A percentile compares a stretch with the other conserved stretches of the same genome.
phyloP scores from a whole-genome alignment of 2,888 invertebrate species.

The Cecidostiba fungosa region DNA sequence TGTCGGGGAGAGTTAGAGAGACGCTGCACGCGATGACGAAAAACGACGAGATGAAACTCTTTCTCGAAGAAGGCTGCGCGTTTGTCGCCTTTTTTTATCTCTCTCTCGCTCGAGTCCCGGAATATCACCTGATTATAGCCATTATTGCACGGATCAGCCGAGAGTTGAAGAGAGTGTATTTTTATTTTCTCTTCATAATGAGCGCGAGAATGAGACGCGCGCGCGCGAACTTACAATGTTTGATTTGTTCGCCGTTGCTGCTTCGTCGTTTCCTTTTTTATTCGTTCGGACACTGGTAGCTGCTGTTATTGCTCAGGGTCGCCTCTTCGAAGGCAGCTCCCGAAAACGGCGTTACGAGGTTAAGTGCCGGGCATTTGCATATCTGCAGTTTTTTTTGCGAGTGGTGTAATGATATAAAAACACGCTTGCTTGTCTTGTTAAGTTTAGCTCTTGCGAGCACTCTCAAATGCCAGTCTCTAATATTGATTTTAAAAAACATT shows the following conservation, averaged over 20 bases:
- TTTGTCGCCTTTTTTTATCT: not conserved
- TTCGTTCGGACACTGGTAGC: too few species aligned
- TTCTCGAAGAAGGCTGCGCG: conserved; percentile 36
- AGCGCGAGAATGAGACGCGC: conserved; percentile 3
- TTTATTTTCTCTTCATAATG: conserved; percentile 54
- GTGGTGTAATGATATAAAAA: not conserved
- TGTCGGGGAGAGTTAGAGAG: conserved; percentile 27
- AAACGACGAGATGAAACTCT: conserved; percentile 49
- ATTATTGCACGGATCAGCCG: conserved; percentile 59
- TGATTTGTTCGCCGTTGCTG: conserved; percentile 43
- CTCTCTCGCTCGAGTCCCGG: conserved; percentile 19
- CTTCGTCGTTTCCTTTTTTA: conserved; percentile 7
- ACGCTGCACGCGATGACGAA: conserved; percentile 55
- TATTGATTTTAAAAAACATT: too few species aligned
- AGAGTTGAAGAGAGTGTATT: conserved; percentile 2
- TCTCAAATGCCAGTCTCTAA: too few species aligned
- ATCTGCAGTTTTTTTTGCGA: not conserved
- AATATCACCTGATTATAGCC: conserved; percentile 62
- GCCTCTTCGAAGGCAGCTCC: conserved; percentile 7
- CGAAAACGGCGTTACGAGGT: conserved; percentile 49
- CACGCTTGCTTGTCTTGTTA: not conserved
- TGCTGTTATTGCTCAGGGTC: conserved; percentile 1
- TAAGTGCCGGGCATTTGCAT: conserved; percentile 53
- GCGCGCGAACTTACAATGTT: conserved; percentile 53
- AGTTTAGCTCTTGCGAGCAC: too few species aligned